Evolutionary conservation across 1,140 invertebrate genomes (phyloP), one percentile per base, ranked within the genome.

Genomic region (Drosophila obscura): DNA sequence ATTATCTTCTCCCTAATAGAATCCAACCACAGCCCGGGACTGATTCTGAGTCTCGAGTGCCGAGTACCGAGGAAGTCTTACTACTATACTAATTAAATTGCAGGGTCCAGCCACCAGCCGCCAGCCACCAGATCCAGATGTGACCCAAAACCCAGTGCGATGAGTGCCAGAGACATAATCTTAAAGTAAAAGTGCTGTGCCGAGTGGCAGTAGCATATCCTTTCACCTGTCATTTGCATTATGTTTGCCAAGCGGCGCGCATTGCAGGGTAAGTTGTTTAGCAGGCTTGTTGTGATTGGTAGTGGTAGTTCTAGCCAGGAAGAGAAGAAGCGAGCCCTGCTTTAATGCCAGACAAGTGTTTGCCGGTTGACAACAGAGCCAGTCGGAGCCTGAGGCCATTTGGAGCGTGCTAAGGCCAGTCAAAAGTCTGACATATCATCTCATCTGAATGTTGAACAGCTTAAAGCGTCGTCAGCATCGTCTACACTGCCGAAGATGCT

Each of bases 1-100:
- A 84, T 84, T 84, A 85, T 74, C 77, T 77, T 77, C 67, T 69
- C 75, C 66, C 57, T 77, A 77, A 73, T 85, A 77, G 74, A 78
- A 73, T 53, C 35, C 4, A 0, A 39, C 4, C 35, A 39, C 11
- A 39, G 35, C 19, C 19, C 19, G 19, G 19, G 1, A 4, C 35
- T 39, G 35, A 11, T 0, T 1, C 35, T 39, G 35, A 28, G 22
- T 4, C 35, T 39, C 11, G 11, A 15, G 35, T 39, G 3, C 4
- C 58, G 28, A 46, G 19, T 1, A 15, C 44, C 50, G 24, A 49
- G 48, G 66, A 73, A 64, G 63, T 64, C 60, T 26, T 44, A 83
- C 80, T 44, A 83, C 71, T 83, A 83, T 52, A 43, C 66, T 82
- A 82, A 82, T 82, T 83, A 82, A 75, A 83, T 82, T 83, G 52